A percentile compares a stretch with the other conserved stretches of the same genome.
phyloP scores from a whole-genome alignment of 2,797 vertebrate genomes.

The Anabas testudineus region DNA sequence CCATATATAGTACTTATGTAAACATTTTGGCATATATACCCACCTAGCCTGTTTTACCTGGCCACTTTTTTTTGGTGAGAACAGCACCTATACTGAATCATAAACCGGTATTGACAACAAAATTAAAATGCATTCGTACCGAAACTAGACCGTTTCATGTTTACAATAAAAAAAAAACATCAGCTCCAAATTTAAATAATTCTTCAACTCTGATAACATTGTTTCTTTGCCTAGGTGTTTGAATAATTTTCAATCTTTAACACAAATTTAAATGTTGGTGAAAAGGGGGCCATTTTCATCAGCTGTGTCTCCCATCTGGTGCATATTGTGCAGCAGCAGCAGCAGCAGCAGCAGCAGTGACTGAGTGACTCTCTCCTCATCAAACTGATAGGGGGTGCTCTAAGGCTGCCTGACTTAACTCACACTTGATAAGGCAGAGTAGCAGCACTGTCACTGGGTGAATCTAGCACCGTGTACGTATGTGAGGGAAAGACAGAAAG shows the following conservation, averaged over 20 bases:
- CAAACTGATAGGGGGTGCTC: slow-evolving; percentile 95
- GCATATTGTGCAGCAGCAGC: slow-evolving; percentile 68
- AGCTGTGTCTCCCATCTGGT: slow-evolving; percentile 76
- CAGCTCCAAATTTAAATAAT: slow-evolving; percentile 22
- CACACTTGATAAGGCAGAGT: slow-evolving; percentile 68
- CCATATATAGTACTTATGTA: not conserved
- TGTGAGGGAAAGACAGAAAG: slow-evolving; percentile 25
- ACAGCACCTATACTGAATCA: not conserved
- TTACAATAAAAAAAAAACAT: slow-evolving; percentile 19
- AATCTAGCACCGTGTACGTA: slow-evolving; percentile 26
- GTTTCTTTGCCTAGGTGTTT: slow-evolving; percentile 12
- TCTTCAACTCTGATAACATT: slow-evolving; percentile 16
- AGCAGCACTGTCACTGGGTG: slow-evolving; percentile 64
- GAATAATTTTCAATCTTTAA: slow-evolving; percentile 47
- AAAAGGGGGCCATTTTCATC: slow-evolving; percentile 75
- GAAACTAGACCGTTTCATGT: slow-evolving; percentile 11
- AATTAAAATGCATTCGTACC: slow-evolving; percentile 10
- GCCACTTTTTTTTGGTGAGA: not conserved
- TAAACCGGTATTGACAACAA: not conserved
- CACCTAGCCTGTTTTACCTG: slow-evolving; percentile 24
- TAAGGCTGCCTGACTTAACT: slow-evolving; percentile 85
- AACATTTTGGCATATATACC: slow-evolving; percentile 23
- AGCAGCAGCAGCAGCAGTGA: slow-evolving; percentile 54
- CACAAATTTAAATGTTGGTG: slow-evolving; percentile 69
- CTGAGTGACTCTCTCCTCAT: slow-evolving; percentile 70